Conservation (phyloP, 2,113 vertebrate genomes). For the Dromas ardeola region DNA sequence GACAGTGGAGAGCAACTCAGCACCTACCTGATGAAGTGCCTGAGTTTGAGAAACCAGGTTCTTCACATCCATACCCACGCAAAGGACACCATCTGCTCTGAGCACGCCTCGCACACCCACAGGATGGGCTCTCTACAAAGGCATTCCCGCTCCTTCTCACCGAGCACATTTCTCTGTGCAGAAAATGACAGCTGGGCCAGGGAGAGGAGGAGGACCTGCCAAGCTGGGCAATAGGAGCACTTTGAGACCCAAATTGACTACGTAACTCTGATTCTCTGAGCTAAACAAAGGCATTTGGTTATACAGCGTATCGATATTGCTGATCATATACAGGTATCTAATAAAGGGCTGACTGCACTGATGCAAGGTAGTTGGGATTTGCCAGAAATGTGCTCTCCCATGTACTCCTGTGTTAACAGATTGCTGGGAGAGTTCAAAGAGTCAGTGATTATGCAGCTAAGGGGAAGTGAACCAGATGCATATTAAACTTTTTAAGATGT, state of each 20-base stretch:
- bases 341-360: neutral
- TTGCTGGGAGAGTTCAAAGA: neutral
- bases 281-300: neutral
- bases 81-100: neutral
- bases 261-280: rapidly evolving
- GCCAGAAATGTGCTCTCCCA: neutral
- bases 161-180: rapidly evolving
- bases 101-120: rapidly evolving
- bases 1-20: neutral
- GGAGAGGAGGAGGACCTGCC: neutral
- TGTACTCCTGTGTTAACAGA: neutral
- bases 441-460: neutral
- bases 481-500: neutral
- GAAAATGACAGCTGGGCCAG: neutral
- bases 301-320: rapidly evolving
- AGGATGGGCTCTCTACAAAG: neutral
- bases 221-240: rapidly evolving
- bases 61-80: rapidly evolving
- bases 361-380: neutral
- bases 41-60: neutral
- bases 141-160: rapidly evolving
- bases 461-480: neutral
- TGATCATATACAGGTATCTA: rapidly evolving
- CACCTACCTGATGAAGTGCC: neutral
- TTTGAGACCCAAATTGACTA: neutral